These are phyloP conservation scores for Montipora capricornis DNA, from an alignment of 64 coral and sea anemone species.

Conservation along the genomic window DNA sequence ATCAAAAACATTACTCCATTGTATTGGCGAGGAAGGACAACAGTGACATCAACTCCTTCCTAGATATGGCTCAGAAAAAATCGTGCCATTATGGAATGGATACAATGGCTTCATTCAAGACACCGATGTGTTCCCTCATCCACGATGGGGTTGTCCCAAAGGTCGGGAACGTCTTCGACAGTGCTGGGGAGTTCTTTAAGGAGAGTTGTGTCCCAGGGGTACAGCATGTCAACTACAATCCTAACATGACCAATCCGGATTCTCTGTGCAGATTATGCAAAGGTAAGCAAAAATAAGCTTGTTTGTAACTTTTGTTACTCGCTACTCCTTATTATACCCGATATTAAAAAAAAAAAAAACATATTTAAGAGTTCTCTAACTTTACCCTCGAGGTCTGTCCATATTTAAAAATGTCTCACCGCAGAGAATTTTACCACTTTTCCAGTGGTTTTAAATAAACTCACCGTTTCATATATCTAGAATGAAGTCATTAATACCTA, in stretches of 20 bases:
- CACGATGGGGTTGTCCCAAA: neutral
- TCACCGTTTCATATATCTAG: no score
- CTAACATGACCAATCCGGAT: conserved; percentile 61
- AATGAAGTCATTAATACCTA: no score
- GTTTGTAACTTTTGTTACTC: neutral
- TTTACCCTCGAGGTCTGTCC: no score
- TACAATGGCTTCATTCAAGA: conserved; percentile 58
- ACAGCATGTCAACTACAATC: conserved; percentile 11
- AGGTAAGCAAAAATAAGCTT: conserved; percentile 12
- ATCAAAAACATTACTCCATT: conserved; percentile 50
- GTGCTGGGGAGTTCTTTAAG: conserved; percentile 48
- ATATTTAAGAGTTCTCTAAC: no score
- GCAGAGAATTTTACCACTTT: no score
- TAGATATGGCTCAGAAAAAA: conserved; percentile 21
- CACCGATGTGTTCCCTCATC: conserved; percentile 75
- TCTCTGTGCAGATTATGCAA: conserved; percentile 62
- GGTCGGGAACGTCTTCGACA: conserved; percentile 57
- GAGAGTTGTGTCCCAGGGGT: conserved; percentile 73
- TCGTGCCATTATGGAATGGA: conserved; percentile 69
- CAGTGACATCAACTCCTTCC: neutral
- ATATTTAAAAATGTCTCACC: no score
- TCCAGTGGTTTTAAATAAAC: no score
- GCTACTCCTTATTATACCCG: no score
- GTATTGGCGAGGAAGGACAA: conserved; percentile 37
- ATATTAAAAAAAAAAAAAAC: no score